These are phyloP conservation scores for Rousettus leschenaultii DNA, from an alignment of 2,113 vertebrate species.

Conservation along the genomic window DNA sequence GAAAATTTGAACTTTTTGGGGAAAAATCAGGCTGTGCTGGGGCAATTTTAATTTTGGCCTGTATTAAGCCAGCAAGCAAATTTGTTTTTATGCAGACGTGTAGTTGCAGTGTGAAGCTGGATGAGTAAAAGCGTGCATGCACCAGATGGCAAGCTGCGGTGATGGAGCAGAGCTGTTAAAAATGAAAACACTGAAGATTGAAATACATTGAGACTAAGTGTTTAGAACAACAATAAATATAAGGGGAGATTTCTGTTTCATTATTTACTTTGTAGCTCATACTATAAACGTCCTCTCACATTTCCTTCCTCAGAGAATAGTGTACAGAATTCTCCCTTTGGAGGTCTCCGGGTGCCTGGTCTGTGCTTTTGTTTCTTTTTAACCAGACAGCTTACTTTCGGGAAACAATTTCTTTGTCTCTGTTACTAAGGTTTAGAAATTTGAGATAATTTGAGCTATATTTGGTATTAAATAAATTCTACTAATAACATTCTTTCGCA, in stretches of 20 bases:
- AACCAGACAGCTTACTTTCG: neutral
- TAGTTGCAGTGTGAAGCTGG: slow-evolving; percentile 7
- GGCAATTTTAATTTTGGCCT: neutral
- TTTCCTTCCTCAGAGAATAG: neutral
- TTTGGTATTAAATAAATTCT: neutral
- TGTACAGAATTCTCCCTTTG: neutral
- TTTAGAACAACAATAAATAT: neutral
- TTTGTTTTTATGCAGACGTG: neutral
- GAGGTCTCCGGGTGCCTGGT: neutral
- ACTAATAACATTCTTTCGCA: neutral
- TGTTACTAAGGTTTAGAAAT: neutral
- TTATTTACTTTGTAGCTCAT: neutral
- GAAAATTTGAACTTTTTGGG: neutral
- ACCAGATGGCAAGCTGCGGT: slow-evolving; percentile 40
- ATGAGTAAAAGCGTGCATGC: slow-evolving; percentile 44
- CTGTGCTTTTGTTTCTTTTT: neutral
- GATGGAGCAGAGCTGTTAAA: neutral
- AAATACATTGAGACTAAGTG: neutral
- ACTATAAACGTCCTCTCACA: neutral
- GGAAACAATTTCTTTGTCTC: neutral
- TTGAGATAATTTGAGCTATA: neutral
- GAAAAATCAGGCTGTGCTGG: neutral
- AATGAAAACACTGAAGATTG: neutral
- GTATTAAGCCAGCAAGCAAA: neutral
- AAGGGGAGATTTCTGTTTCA: neutral